phyloP scores from a whole-genome alignment of 2,113 vertebrate species.

The Antigone vipio region DNA sequence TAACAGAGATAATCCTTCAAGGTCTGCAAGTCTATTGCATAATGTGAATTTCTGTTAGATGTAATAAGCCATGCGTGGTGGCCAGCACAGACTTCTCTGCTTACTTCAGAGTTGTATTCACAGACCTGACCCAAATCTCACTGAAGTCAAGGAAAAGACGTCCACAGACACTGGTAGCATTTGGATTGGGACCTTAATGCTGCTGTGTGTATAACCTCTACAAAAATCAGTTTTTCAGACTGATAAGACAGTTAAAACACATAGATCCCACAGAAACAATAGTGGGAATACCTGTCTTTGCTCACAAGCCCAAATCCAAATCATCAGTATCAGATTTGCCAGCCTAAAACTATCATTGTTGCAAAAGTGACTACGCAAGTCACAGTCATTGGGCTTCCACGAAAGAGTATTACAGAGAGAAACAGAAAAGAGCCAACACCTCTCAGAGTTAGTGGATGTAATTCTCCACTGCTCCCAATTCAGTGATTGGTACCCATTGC shows the following conservation, averaged over 20 bases:
- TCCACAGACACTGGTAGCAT: not conserved
- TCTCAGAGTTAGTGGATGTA: not conserved
- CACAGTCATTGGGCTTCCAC: not conserved
- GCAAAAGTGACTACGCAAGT: not conserved
- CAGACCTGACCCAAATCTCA: not conserved
- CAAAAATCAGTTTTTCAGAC: not conserved
- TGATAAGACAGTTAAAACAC: not conserved
- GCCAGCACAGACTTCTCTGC: not conserved
- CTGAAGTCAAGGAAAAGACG: not conserved
- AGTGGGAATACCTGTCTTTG: not conserved
- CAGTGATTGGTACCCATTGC: accelerated
- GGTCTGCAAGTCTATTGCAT: not conserved
- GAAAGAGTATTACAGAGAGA: not conserved
- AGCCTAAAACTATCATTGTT: not conserved
- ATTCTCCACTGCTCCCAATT: not conserved
- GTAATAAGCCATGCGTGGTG: not conserved
- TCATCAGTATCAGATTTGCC: not conserved
- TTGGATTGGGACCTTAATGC: not conserved
- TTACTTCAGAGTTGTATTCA: not conserved
- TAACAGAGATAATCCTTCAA: constrained; percentile 38
- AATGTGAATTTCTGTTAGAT: not conserved
- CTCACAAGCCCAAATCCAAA: not conserved
- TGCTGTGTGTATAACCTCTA: not conserved
- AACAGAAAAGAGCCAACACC: not conserved
- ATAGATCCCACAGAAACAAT: not conserved